Evolutionary conservation across 2,888 invertebrate genomes (phyloP).

Genomic region (Tupiocoris notatus): DNA sequence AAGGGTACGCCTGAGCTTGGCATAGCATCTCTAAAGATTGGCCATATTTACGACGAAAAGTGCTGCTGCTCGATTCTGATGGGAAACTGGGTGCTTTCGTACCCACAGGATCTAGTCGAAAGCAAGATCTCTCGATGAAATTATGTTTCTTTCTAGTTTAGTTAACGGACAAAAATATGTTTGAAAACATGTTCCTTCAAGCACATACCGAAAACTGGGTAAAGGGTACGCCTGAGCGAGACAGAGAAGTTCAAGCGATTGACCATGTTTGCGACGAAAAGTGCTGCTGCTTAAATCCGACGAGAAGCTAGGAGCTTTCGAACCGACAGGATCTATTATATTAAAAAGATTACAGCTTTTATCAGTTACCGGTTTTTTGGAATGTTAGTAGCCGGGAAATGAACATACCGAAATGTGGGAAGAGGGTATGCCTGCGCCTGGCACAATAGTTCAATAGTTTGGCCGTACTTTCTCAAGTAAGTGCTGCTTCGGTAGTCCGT

Average conservation of each 20-base stretch:
- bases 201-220: slow-evolving; percentile 58
- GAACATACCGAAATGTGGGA: slow-evolving; percentile 59
- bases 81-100: slow-evolving; percentile 63
- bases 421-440: slow-evolving; percentile 62
- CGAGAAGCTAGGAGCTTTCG: slow-evolving; percentile 67
- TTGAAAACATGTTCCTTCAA: too few relatives aligned
- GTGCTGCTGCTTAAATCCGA: slow-evolving; percentile 51
- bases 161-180: too few relatives aligned
- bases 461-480: slow-evolving; percentile 49
- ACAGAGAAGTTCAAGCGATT: slow-evolving; percentile 55
- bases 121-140: too few relatives aligned
- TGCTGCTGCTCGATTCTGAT: slow-evolving; percentile 51
- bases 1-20: slow-evolving; percentile 69
- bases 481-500: slow-evolving; percentile 58
- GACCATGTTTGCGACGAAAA: slow-evolving; percentile 49
- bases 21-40: slow-evolving; percentile 54
- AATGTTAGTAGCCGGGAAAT: background rate
- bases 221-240: slow-evolving; percentile 62
- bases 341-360: background rate
- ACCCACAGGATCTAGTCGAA: slow-evolving; percentile 60
- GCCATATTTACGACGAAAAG: slow-evolving; percentile 22
- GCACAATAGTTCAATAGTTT: slow-evolving; percentile 56
- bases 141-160: too few relatives aligned
- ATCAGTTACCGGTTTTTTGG: background rate
- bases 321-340: slow-evolving; percentile 64